A percentile compares a stretch with the other conserved stretches of the same genome.
phyloP scores from a whole-genome alignment of 2,888 invertebrate genomes.

The Tipula vernalis region DNA sequence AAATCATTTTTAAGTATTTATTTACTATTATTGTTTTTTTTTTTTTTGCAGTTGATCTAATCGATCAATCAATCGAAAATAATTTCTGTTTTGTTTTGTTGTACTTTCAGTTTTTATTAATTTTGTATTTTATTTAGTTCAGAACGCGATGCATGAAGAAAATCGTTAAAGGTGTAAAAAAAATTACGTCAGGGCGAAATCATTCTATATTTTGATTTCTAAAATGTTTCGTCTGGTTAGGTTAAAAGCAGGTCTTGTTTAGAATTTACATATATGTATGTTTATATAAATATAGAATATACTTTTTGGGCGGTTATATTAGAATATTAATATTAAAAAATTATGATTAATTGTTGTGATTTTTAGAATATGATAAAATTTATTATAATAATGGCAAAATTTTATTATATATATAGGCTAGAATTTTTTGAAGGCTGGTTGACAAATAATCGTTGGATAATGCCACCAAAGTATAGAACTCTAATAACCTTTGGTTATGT shows the following conservation, averaged over 20 bases:
- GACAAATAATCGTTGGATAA: not conserved
- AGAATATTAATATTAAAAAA: not conserved
- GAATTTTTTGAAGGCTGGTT: not conserved
- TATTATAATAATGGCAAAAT: not conserved
- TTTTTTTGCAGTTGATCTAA: not conserved
- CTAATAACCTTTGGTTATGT: not conserved
- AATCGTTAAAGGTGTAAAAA: not conserved
- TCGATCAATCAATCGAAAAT: not conserved
- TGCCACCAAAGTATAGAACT: not conserved
- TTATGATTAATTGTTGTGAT: conserved; percentile 4
- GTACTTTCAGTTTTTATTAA: not conserved
- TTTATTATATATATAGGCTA: not conserved
- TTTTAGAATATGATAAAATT: not conserved
- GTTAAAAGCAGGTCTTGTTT: not conserved
- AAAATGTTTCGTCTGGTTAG: not conserved
- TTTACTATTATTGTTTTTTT: not conserved
- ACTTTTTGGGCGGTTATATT: not conserved
- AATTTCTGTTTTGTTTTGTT: not conserved
- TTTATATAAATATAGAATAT: not conserved
- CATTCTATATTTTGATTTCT: not conserved
- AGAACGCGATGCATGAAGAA: not conserved
- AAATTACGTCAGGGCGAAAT: not conserved
- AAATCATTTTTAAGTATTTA: not conserved
- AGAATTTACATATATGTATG: not conserved
- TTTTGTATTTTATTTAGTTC: not conserved